phyloP scores from a whole-genome alignment of 2,888 invertebrate genomes.

The Acleris holmiana region DNA sequence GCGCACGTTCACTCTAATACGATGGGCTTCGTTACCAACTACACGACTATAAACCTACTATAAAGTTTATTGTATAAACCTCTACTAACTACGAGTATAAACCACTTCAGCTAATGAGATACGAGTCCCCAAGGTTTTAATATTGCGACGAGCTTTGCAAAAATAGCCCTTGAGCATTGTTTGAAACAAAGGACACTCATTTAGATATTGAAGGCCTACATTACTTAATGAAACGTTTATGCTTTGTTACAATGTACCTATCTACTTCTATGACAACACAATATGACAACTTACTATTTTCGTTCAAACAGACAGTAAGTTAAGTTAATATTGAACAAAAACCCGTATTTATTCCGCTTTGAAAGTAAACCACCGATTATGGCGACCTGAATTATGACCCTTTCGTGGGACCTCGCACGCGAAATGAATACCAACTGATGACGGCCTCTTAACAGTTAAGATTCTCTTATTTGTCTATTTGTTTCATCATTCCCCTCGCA shows the following conservation, averaged over 20 bases:
- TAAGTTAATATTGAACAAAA: neutral
- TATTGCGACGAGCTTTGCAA: conserved; percentile 44
- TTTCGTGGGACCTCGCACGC: conserved; percentile 42
- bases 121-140: conserved; percentile 59
- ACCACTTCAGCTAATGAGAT: conserved; percentile 68
- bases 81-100: conserved; percentile 42
- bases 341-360: neutral
- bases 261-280: too few species aligned
- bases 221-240: too few species aligned
- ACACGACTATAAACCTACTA: too few species aligned
- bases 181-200: neutral
- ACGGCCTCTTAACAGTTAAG: conserved; percentile 39
- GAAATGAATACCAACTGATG: conserved; percentile 57
- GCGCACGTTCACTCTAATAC: conserved; percentile 56
- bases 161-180: conserved; percentile 14
- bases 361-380: neutral
- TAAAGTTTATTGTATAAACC: too few species aligned
- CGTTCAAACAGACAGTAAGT: neutral
- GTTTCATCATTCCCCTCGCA: conserved; percentile 48
- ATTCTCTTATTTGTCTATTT: conserved; percentile 56
- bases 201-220: too few species aligned
- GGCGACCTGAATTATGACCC: conserved; percentile 37
- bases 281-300: too few species aligned
- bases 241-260: too few species aligned
- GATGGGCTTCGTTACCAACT: conserved; percentile 57